These are phyloP conservation scores for Gymnodraco acuticeps DNA, from an alignment of 2,797 vertebrate species.

Conservation along the genomic window DNA sequence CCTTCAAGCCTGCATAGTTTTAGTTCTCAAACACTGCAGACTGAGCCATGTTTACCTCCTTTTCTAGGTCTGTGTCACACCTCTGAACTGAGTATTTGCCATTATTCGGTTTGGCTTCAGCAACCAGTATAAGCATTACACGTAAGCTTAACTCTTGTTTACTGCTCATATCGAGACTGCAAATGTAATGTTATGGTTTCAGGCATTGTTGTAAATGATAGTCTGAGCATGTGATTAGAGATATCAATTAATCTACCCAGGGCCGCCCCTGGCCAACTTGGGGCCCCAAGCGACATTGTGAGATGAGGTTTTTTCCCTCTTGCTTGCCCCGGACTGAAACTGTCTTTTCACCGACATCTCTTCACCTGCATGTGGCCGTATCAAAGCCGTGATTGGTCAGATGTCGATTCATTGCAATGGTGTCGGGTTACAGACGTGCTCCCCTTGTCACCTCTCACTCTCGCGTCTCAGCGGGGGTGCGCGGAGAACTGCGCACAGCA, in stretches of 20 bases:
- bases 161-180: background rate
- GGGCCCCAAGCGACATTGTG: no score
- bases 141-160: background rate
- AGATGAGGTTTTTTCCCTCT: no score
- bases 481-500: no score
- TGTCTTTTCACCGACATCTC: no score
- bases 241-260: background rate
- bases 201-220: background rate
- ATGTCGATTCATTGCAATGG: no score
- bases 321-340: no score
- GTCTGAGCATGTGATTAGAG: background rate
- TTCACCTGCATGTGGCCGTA: no score
- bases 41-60: slow-evolving; percentile 20
- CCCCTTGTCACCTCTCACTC: no score
- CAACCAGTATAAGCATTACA: background rate
- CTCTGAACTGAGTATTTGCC: background rate
- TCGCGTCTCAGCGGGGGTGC: no score
- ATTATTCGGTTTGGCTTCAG: background rate
- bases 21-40: slow-evolving; percentile 1
- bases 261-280: no score
- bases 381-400: no score
- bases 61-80: background rate
- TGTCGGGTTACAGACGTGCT: no score
- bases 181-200: background rate
- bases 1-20: slow-evolving; percentile 4